Evolutionary conservation across 1,140 invertebrate species (phyloP), one percentile per base, ranked within the genome.

Genomic region (Sitobion miscanthi): DNA sequence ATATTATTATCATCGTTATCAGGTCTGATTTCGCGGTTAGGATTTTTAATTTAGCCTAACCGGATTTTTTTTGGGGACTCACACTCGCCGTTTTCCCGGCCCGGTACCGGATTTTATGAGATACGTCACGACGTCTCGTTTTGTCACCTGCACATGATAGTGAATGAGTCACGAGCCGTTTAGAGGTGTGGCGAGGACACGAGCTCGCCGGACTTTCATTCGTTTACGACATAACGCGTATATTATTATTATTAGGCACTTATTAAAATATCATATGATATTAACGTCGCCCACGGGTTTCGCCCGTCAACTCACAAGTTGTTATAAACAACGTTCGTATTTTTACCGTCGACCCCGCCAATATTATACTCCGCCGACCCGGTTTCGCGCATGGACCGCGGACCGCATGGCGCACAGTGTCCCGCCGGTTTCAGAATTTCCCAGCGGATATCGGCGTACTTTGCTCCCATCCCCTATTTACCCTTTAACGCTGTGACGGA

Each of bases 161-260:
- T 4, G 62, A n/a, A 20, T 87, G 45, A 87, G 45, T 87, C 47
- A 87, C 45, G 1, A n/a, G 47, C n/a, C 14, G 47, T 49, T 87
- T 49, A 52, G 49, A 91, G 90, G 90, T 83, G 90, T 83, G 90
- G 25, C 90, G 90, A 91, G 90, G 90, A 91, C 90, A 77, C 30
- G n/a, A 30, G 62, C 20, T 5, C 62, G 42, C 3, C 30, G 45
- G 86, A 49, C 47, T 87, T 87, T 87, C 86, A 49, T 87, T 87
- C 86, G 86, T 49, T 87, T 87, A 35, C 47, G 86, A 85, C 83
- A 85, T 85, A 77, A 77, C 62, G 62, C n/a, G 62, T 77, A 69
- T 69, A n/a, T 77, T 77, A 77, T 77, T n/a, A 77, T 77, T n/a
- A 77, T 35, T 77, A 0, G 3, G 49, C 49, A 69, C 62, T 7